These are phyloP conservation scores for Pardalotus punctatus DNA, from an alignment of 2,113 vertebrate genomes.

Conservation along the genomic window DNA sequence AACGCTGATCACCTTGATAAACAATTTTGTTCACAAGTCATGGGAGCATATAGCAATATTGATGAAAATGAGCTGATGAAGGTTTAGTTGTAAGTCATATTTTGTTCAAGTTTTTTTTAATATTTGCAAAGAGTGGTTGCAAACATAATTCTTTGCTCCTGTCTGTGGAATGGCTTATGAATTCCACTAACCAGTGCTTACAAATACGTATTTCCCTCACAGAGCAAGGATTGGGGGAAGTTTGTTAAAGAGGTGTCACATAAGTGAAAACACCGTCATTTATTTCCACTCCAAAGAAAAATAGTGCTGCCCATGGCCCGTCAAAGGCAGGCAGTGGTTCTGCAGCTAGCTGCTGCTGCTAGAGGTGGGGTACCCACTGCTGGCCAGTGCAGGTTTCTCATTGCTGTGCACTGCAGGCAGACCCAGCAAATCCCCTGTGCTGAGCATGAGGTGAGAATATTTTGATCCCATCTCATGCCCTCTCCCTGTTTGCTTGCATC, in stretches of 20 bases:
- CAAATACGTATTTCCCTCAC: background rate
- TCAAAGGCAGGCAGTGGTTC: background rate
- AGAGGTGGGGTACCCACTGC: background rate
- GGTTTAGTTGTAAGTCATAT: background rate
- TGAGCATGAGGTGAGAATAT: background rate
- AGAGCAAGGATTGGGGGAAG: background rate
- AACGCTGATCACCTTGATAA: background rate
- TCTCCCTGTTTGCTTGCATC: background rate
- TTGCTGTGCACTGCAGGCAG: background rate
- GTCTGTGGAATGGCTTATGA: background rate
- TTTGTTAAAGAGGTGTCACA: background rate
- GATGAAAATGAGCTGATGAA: background rate
- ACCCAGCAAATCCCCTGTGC: background rate
- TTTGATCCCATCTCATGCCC: background rate
- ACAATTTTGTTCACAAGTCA: background rate
- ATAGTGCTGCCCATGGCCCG: background rate
- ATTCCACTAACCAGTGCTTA: background rate
- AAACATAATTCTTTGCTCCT: background rate
- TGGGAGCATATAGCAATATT: background rate
- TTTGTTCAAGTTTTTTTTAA: background rate
- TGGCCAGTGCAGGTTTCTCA: fast-evolving
- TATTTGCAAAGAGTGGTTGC: background rate
- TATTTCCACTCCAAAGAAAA: background rate
- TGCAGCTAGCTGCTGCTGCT: background rate
- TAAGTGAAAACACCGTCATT: background rate